phyloP scores from a whole-genome alignment of 2,888 invertebrate genomes.

The Vesta saturnalis region DNA sequence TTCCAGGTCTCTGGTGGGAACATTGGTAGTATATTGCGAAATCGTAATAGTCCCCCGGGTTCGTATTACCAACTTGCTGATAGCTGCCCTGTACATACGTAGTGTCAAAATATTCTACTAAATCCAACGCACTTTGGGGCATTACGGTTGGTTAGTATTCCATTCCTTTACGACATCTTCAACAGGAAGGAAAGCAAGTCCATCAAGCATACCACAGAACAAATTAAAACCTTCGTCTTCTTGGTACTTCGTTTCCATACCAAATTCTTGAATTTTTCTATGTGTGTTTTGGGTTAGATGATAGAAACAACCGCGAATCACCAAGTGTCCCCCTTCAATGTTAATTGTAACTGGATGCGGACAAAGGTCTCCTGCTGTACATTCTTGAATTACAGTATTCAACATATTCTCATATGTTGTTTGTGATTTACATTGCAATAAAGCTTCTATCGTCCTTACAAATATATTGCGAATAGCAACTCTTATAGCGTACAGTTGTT shows the following conservation, averaged over 20 bases:
- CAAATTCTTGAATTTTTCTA: constrained; percentile 7
- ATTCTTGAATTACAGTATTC: not conserved
- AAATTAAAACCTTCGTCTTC: constrained; percentile 1
- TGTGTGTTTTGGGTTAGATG: constrained; percentile 7
- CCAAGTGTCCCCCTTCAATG: constrained; percentile 9
- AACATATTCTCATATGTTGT: constrained; percentile 10
- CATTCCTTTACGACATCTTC: no score
- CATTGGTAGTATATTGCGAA: no score
- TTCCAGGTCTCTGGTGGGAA: no score
- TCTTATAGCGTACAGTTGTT: not conserved
- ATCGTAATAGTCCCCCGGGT: no score
- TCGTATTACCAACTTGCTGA: no score
- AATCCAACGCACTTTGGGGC: no score
- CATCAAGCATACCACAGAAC: constrained; percentile 13
- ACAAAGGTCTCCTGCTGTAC: not conserved
- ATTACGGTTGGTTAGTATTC: no score
- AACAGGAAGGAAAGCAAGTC: not conserved
- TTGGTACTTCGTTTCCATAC: not conserved
- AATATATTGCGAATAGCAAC: not conserved
- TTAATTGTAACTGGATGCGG: constrained; percentile 9
- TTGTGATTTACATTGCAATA: constrained; percentile 4
- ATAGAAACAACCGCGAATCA: constrained; percentile 14
- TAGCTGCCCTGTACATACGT: no score
- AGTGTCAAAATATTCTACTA: no score
- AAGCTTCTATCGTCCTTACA: not conserved